Conservation (phyloP, 2,113 vertebrate genomes). For the Alethe diademata region DNA sequence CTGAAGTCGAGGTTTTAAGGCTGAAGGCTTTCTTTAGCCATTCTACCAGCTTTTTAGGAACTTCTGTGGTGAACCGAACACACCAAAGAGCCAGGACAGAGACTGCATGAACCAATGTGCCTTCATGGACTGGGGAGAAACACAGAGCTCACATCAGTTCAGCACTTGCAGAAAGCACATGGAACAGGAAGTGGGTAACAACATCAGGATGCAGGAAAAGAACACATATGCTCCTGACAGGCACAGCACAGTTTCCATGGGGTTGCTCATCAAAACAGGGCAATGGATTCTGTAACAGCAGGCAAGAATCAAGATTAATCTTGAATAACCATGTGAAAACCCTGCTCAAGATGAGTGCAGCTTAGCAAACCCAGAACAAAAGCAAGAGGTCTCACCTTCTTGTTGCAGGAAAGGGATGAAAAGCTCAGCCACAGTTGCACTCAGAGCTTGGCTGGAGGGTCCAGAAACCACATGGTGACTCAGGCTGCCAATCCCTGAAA, state of each 20-base stretch:
- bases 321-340: neutral
- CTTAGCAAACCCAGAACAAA: neutral
- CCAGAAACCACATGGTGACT: constrained; percentile 91
- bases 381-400: constrained; percentile 81
- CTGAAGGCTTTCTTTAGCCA: constrained; percentile 96
- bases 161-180: neutral
- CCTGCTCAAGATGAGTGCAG: neutral
- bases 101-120: constrained; percentile 89
- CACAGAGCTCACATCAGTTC: neutral
- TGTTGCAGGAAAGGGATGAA: constrained; percentile 96
- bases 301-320: neutral
- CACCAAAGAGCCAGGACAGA: constrained; percentile 93
- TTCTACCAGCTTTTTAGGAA: constrained; percentile 84
- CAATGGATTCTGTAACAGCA: neutral
- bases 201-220: neutral
- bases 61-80: constrained; percentile 83
- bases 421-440: constrained; percentile 81
- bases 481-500: constrained; percentile 89
- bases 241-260: neutral
- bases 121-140: constrained; percentile 86
- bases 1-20: constrained; percentile 91
- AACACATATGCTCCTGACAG: neutral
- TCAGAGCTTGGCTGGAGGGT: constrained; percentile 86
- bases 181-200: neutral
- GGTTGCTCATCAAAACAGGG: neutral